These are phyloP conservation scores for Isoperla grammatica DNA, from an alignment of 2,888 invertebrate genomes.

Conservation along the genomic window DNA sequence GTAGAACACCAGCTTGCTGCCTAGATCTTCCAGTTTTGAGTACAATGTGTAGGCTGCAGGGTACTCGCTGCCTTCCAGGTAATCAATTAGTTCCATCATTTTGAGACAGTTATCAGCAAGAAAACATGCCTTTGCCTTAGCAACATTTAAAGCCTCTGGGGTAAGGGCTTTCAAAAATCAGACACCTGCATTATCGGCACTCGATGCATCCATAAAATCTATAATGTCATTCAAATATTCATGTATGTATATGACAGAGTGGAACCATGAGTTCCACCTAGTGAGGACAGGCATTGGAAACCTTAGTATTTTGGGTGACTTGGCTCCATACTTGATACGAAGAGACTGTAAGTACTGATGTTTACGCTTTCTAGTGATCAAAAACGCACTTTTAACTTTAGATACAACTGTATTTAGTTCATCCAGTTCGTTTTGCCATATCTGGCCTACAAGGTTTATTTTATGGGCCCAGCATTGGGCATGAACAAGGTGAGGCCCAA, in stretches of 20 bases:
- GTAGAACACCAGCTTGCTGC: not conserved
- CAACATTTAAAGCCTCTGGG: not conserved
- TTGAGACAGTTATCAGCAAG: constrained; percentile 1
- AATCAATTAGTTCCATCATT: constrained; percentile 1
- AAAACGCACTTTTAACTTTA: constrained; percentile 22
- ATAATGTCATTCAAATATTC: constrained; percentile 15
- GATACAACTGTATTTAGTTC: constrained; percentile 18
- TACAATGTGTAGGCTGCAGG: not conserved
- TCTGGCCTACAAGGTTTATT: constrained; percentile 14
- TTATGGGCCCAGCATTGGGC: constrained; percentile 24
- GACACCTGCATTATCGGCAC: constrained; percentile 11
- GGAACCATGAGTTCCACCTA: constrained; percentile 24
- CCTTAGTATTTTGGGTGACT: constrained; percentile 16
- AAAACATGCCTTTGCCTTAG: not conserved
- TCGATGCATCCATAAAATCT: not conserved
- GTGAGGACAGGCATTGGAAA: constrained; percentile 24
- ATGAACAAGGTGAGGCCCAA: constrained; percentile 6
- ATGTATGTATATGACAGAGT: constrained; percentile 10
- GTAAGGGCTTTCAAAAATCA: not conserved
- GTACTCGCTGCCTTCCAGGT: not conserved
- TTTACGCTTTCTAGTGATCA: constrained; percentile 20
- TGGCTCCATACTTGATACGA: not conserved
- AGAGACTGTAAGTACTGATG: constrained; percentile 14
- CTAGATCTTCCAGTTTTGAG: not conserved
- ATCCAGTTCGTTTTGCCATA: constrained; percentile 14